Percentiles rank a stretch among this genome's conserved stretches.
Evolutionary conservation across 23 tunicate genomes (phyloP).

Genomic region (Botrylloides violaceus): DNA sequence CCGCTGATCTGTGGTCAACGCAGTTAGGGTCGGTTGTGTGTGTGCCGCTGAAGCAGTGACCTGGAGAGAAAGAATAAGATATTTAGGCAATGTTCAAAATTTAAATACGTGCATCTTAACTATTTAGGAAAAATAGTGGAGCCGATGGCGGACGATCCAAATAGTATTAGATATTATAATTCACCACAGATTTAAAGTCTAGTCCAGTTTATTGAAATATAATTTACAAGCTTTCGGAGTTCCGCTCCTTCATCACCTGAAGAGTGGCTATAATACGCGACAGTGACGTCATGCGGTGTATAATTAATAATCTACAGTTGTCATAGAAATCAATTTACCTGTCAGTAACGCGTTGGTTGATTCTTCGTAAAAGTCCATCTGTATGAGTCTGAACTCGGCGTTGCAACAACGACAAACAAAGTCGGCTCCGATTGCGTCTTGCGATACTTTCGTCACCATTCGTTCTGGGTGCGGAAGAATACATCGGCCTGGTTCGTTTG

Average conservation of each 20-base stretch:
- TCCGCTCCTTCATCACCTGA: too few relatives aligned
- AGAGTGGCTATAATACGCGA: too few relatives aligned
- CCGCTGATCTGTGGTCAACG: constrained; percentile 52
- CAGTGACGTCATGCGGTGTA: too few relatives aligned
- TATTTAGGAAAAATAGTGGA: too few relatives aligned
- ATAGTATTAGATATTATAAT: too few relatives aligned
- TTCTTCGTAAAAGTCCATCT: constrained; percentile 99
- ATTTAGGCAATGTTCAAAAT: not conserved
- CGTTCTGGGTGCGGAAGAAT: constrained; percentile 90
- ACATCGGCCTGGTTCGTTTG: constrained; percentile 65
- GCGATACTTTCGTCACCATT: constrained; percentile 63
- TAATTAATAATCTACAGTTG: too few relatives aligned
- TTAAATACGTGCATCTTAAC: not conserved
- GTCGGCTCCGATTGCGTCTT: constrained; percentile 87
- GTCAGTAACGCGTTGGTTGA: constrained; percentile 86
- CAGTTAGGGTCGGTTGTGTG: constrained; percentile 84
- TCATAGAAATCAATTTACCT: constrained; percentile 45
- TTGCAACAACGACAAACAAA: constrained; percentile 94
- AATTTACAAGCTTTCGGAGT: too few relatives aligned
- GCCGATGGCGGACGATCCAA: too few relatives aligned
- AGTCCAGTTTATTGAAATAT: too few relatives aligned
- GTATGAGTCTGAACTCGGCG: constrained; percentile 80
- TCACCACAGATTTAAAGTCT: too few relatives aligned
- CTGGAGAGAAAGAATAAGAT: constrained; percentile 12
- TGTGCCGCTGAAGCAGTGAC: constrained; percentile 96